These are phyloP conservation scores for Caiman crocodilus DNA, from an alignment of 2,797 vertebrate species.

Conservation along the genomic window DNA sequence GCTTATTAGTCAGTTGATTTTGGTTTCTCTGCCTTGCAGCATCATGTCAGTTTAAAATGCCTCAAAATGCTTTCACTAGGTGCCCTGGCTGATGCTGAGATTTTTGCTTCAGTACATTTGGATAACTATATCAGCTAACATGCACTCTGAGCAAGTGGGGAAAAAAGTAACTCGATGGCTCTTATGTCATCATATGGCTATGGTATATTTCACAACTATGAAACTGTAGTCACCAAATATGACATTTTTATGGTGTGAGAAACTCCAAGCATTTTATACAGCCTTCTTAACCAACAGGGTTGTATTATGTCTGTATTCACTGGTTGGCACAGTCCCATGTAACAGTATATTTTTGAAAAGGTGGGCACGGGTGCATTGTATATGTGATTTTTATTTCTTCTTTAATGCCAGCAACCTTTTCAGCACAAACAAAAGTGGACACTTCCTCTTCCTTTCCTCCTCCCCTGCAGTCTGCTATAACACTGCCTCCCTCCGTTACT, in stretches of 20 bases:
- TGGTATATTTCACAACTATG: neutral
- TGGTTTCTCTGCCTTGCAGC: neutral
- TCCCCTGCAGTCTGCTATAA: neutral
- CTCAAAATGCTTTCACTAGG: neutral
- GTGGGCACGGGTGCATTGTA: fast-evolving
- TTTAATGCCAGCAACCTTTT: neutral
- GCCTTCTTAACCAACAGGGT: neutral
- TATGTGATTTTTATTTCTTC: neutral
- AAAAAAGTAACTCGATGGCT: neutral
- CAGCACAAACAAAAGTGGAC: neutral
- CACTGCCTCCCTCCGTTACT: neutral
- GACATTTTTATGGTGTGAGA: neutral
- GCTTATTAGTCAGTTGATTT: neutral
- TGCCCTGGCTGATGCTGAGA: neutral
- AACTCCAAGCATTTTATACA: neutral
- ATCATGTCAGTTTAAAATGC: neutral
- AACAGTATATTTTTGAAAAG: neutral
- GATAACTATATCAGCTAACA: neutral
- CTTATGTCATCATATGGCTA: fast-evolving
- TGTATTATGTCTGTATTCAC: neutral
- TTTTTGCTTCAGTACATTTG: neutral
- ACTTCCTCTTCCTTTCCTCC: neutral
- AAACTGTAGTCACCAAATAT: neutral
- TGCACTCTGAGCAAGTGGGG: neutral
- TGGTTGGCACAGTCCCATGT: neutral